These are phyloP conservation scores for Schizopygopsis pylzovi DNA, from an alignment of 2,797 vertebrate genomes.

Conservation along the genomic window DNA sequence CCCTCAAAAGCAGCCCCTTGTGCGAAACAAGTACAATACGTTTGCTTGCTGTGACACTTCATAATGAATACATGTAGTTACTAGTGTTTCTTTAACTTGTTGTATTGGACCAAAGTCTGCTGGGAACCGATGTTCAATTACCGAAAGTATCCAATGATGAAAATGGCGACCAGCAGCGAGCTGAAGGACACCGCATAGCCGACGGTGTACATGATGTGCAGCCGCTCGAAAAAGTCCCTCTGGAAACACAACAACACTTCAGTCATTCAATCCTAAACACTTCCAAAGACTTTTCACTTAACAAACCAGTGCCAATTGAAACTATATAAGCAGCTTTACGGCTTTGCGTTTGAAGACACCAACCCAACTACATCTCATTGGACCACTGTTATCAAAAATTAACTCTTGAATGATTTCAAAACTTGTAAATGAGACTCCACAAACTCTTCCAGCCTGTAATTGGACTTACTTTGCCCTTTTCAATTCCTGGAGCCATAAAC, in stretches of 20 bases:
- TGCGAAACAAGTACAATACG: neutral
- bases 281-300: neutral
- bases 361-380: neutral
- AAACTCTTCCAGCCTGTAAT: neutral
- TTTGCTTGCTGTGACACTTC: neutral
- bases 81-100: neutral
- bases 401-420: neutral
- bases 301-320: neutral
- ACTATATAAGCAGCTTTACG: neutral
- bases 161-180: conserved; percentile 85
- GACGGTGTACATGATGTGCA: conserved; percentile 87
- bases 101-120: neutral
- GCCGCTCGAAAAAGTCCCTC: conserved; percentile 87
- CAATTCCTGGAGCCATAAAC: conserved; percentile 78
- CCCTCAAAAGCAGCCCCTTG: neutral
- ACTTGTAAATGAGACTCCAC: neutral
- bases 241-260: conserved; percentile 61
- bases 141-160: conserved; percentile 90
- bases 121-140: conserved; percentile 53
- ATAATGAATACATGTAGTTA: neutral
- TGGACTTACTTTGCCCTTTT: conserved; percentile 77
- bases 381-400: neutral
- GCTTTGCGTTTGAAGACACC: neutral
- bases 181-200: conserved; percentile 89
- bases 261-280: conserved; percentile 18